phyloP scores from a whole-genome alignment of 2,113 vertebrate genomes.

The Pelmatolapia mariae region DNA sequence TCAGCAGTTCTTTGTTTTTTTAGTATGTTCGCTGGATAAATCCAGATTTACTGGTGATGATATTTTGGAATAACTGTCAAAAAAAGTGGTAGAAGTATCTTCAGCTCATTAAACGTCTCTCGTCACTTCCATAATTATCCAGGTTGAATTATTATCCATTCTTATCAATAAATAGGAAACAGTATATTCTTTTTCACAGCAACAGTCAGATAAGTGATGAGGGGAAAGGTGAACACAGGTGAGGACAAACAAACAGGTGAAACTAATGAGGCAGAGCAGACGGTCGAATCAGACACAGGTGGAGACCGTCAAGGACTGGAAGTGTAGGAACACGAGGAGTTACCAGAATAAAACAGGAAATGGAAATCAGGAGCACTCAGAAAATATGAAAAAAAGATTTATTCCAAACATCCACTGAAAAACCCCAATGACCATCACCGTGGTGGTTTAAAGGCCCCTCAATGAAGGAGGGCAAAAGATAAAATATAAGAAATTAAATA shows the following conservation, averaged over 20 bases:
- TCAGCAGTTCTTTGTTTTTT: not conserved
- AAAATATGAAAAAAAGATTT: not conserved
- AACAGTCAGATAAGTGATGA: accelerated
- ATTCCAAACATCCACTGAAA: not conserved
- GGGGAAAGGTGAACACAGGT: not conserved
- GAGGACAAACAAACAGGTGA: not conserved
- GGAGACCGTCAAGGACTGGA: not conserved
- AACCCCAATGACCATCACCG: accelerated
- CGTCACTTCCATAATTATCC: not conserved
- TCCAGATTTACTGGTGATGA: not conserved
- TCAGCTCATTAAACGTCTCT: not conserved
- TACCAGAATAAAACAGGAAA: not conserved
- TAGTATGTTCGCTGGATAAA: not conserved
- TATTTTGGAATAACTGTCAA: not conserved
- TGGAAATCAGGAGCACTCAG: not conserved
- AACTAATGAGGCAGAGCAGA: not conserved
- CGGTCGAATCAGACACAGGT: not conserved
- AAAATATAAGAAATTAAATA: not conserved
- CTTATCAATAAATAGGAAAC: not conserved
- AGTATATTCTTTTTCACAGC: accelerated
- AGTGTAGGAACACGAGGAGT: not conserved
- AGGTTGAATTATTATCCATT: not conserved
- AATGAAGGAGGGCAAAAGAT: not conserved
- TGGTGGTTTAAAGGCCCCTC: not conserved
- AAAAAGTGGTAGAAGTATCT: not conserved